These are phyloP conservation scores for Camelus bactrianus DNA, from an alignment of 2,113 vertebrate genomes.

Conservation along the genomic window DNA sequence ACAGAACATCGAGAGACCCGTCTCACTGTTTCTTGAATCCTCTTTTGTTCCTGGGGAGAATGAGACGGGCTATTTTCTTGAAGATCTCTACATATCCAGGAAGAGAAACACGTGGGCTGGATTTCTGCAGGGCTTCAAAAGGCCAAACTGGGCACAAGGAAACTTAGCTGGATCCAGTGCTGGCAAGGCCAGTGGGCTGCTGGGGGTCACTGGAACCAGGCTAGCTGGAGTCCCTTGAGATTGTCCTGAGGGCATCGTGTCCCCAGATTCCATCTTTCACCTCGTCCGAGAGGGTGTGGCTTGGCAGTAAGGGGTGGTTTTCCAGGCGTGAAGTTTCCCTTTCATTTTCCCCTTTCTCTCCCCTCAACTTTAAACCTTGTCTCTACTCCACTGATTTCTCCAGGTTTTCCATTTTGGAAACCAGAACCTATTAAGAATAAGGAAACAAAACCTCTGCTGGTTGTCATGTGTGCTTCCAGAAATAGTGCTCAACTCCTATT, in stretches of 20 bases:
- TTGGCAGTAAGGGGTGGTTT: background rate
- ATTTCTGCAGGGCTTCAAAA: background rate
- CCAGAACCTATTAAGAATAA: background rate
- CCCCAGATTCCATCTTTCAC: background rate
- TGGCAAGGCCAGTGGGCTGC: background rate
- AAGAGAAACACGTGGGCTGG: background rate
- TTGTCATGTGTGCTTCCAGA: slow-evolving; percentile 32
- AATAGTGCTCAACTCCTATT: slow-evolving; percentile 34
- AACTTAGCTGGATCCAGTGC: background rate
- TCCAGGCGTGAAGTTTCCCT: background rate
- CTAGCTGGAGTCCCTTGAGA: background rate
- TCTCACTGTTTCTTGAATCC: background rate
- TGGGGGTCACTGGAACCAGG: background rate
- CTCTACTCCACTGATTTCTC: background rate
- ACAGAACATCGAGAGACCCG: background rate
- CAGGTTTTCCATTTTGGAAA: slow-evolving; percentile 36
- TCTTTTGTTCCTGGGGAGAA: background rate
- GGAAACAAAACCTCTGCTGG: slow-evolving; percentile 25
- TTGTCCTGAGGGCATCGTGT: background rate
- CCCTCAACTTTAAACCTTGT: background rate
- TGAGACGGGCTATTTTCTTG: background rate
- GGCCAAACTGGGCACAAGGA: background rate
- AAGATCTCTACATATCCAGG: background rate
- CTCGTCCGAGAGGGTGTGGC: background rate
- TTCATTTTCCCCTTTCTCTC: background rate